phyloP scores from a whole-genome alignment of 92 coral and sea anemone species.

The Hydrozoanthus gracilis region DNA sequence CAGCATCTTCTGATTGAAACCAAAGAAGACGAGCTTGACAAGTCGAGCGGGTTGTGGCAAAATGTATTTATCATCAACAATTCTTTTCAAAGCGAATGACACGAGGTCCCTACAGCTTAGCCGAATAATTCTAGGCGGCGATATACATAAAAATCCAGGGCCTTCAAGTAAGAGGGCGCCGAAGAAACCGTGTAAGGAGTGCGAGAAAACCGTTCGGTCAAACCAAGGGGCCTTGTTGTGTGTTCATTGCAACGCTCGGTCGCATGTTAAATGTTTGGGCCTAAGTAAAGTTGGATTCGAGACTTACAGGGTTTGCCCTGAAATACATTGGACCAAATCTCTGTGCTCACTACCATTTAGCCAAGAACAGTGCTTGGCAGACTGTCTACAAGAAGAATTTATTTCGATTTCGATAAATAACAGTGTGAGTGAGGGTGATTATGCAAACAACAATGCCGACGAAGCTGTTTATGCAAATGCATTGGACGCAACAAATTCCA shows the following conservation, averaged over 20 bases:
- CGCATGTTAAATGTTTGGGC: conserved; percentile 54
- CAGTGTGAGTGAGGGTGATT: conserved; percentile 38
- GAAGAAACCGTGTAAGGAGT: conserved; percentile 54
- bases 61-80: conserved; percentile 24
- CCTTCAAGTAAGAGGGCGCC: conserved; percentile 37
- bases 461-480: conserved; percentile 28
- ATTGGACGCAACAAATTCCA: neutral
- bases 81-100: conserved; percentile 45
- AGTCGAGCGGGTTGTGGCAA: conserved; percentile 34
- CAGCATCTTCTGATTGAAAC: neutral
- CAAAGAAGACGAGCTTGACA: conserved; percentile 49
- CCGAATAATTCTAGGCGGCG: conserved; percentile 49
- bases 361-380: conserved; percentile 30
- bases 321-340: conserved; percentile 44
- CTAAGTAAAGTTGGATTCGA: conserved; percentile 42
- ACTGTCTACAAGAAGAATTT: conserved; percentile 18
- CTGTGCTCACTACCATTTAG: conserved; percentile 57
- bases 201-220: conserved; percentile 33
- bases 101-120: conserved; percentile 46
- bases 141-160: conserved; percentile 54
- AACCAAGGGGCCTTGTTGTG: conserved; percentile 57
- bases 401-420: neutral
- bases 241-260: conserved; percentile 52
- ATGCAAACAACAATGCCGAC: conserved; percentile 38
- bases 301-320: conserved; percentile 36